phyloP scores from a whole-genome alignment of 2,797 vertebrate species.

The Choloepus didactylus region DNA sequence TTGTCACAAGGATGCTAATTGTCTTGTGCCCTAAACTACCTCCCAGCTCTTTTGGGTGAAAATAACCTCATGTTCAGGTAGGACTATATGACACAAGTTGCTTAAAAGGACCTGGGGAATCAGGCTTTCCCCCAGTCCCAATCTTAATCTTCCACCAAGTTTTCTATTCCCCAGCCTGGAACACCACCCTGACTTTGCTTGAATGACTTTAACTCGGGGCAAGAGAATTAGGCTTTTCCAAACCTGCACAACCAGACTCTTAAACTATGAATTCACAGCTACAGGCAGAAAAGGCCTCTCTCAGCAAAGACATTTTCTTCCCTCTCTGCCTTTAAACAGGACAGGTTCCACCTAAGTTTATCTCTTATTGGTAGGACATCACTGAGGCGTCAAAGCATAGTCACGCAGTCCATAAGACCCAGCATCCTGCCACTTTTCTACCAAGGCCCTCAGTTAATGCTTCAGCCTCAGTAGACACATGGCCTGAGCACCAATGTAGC shows the following conservation, averaged over 20 bases:
- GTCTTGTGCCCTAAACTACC: background rate
- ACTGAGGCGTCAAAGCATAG: background rate
- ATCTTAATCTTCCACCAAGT: background rate
- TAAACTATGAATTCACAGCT: background rate
- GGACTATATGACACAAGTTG: background rate
- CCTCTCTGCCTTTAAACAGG: background rate
- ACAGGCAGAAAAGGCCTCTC: background rate
- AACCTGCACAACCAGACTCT: slow-evolving; percentile 41
- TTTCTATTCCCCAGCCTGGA: background rate
- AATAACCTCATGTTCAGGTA: background rate
- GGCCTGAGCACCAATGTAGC: background rate
- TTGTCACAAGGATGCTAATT: slow-evolving; percentile 12
- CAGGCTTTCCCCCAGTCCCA: background rate
- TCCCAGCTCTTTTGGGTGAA: background rate
- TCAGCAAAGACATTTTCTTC: background rate
- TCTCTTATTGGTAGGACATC: background rate
- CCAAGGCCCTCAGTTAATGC: background rate
- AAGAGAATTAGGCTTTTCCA: slow-evolving; percentile 12
- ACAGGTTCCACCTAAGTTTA: background rate
- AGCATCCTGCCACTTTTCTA: background rate
- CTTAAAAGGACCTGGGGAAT: background rate
- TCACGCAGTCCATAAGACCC: background rate
- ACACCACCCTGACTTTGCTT: background rate
- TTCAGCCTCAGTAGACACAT: background rate
- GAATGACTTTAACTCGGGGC: background rate